Conservation (phyloP, 2,888 invertebrate species). For the Nipponacmea schrenckii region DNA sequence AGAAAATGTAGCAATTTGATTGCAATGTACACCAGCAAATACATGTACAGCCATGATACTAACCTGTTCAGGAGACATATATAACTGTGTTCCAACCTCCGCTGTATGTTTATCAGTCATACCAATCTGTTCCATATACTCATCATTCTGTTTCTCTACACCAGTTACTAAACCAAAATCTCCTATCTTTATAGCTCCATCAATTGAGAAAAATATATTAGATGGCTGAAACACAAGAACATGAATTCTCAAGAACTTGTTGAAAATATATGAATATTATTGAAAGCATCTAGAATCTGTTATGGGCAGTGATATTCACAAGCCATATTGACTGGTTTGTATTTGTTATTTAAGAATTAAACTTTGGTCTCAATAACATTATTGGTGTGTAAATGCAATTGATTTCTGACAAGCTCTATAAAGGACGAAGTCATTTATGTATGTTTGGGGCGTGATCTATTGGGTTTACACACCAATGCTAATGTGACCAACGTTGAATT, state of each 20-base stretch:
- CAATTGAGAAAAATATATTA: slow-evolving; percentile 91
- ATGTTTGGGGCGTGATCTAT: too few species aligned
- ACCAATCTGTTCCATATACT: slow-evolving; percentile 22
- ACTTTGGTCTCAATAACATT: too few species aligned
- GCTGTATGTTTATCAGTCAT: slow-evolving; percentile 63
- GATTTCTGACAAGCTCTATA: too few species aligned
- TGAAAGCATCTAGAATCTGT: too few species aligned
- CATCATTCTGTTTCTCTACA: slow-evolving; percentile 72
- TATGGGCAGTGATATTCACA: too few species aligned
- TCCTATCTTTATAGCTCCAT: slow-evolving; percentile 92
- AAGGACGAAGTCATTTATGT: too few species aligned
- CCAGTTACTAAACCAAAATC: slow-evolving; percentile 98
- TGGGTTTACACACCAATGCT: too few species aligned
- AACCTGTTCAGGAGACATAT: slow-evolving; percentile 98
- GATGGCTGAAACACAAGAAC: slow-evolving; percentile 75
- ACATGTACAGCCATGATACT: slow-evolving; percentile 3
- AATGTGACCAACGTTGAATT: too few species aligned
- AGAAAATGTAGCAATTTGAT: background rate
- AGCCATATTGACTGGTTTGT: too few species aligned
- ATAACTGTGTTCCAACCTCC: slow-evolving; percentile 87
- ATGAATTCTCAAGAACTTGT: background rate
- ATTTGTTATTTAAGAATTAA: too few species aligned
- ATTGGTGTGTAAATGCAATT: too few species aligned
- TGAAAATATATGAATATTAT: too few species aligned
- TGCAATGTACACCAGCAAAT: background rate